A percentile compares a stretch with the other conserved stretches of the same genome.
Evolutionary conservation across 2,888 invertebrate species (phyloP).

Genomic region (Lycophotia porphyrea): DNA sequence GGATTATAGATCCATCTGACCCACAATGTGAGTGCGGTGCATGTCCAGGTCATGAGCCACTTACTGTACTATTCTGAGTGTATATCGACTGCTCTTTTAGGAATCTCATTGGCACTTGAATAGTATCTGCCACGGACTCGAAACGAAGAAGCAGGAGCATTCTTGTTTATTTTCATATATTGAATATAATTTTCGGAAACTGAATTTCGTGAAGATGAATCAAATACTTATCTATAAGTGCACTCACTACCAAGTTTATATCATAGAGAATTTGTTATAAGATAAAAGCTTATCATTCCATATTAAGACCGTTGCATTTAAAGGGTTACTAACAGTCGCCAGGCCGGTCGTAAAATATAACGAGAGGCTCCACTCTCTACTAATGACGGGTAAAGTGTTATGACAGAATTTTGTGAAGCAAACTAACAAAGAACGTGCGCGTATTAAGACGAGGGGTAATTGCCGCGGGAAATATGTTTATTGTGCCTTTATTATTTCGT

Average conservation of each 20-base stretch:
- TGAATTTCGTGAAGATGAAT: not conserved
- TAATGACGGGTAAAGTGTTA: conserved; percentile 69
- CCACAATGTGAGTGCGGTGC: not conserved
- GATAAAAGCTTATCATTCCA: conserved; percentile 76
- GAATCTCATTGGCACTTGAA: not conserved
- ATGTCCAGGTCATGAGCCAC: not conserved
- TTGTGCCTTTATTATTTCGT: conserved; percentile 46
- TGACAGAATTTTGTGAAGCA: conserved; percentile 63
- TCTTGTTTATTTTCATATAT: not conserved
- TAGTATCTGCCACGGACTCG: not conserved
- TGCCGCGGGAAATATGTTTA: conserved; percentile 57
- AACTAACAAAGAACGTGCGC: conserved; percentile 64
- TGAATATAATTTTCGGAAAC: not conserved
- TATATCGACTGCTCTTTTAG: not conserved
- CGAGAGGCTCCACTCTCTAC: conserved; percentile 71
- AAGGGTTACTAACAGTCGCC: conserved; percentile 73
- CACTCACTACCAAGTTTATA: conserved; percentile 14
- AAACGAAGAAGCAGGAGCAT: not conserved
- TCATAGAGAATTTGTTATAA: conserved; percentile 68
- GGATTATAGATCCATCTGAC: not conserved
- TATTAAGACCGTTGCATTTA: conserved; percentile 77
- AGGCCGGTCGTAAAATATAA: conserved; percentile 81
- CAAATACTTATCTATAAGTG: not conserved
- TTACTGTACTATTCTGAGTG: not conserved
- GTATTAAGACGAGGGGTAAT: conserved; percentile 66